phyloP scores from a whole-genome alignment of 2,888 invertebrate genomes.

The Calameuta filiformis region DNA sequence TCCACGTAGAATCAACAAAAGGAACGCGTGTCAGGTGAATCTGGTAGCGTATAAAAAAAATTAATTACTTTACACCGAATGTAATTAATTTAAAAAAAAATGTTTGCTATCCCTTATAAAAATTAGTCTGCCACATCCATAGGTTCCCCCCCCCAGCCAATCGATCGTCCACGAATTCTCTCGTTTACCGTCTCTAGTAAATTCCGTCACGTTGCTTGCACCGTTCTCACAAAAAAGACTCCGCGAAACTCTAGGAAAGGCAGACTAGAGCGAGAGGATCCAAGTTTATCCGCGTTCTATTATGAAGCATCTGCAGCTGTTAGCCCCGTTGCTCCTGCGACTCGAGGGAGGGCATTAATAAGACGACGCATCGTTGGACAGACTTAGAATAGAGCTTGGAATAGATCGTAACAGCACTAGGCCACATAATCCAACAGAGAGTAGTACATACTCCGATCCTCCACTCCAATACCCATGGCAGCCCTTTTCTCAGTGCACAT shows the following conservation, averaged over 20 bases:
- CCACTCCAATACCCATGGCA: not conserved
- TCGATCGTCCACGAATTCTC: not conserved
- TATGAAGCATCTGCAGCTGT: constrained; percentile 45
- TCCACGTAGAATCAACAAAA: not conserved
- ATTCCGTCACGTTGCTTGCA: not conserved
- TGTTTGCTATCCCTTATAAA: no score
- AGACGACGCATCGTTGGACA: constrained; percentile 38
- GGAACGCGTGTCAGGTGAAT: not conserved
- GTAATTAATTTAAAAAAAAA: not conserved
- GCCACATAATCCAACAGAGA: constrained; percentile 26
- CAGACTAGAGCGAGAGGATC: not conserved
- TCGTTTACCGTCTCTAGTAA: not conserved
- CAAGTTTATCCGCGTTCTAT: constrained; percentile 35
- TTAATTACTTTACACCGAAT: not conserved
- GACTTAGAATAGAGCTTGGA: constrained; percentile 40
- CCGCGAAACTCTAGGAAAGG: not conserved
- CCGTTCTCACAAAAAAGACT: not conserved
- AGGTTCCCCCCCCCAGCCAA: not conserved
- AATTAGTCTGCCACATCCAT: no score
- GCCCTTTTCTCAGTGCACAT: not conserved
- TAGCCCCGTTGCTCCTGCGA: constrained; percentile 30
- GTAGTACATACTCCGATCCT: not conserved
- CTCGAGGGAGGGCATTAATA: constrained; percentile 48
- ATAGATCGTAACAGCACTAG: constrained; percentile 43
- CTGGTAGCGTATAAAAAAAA: not conserved